Evolutionary conservation across 2,888 invertebrate species (phyloP), one percentile per base, ranked within the genome.

Genomic region (Eupithecia abbreviata): DNA sequence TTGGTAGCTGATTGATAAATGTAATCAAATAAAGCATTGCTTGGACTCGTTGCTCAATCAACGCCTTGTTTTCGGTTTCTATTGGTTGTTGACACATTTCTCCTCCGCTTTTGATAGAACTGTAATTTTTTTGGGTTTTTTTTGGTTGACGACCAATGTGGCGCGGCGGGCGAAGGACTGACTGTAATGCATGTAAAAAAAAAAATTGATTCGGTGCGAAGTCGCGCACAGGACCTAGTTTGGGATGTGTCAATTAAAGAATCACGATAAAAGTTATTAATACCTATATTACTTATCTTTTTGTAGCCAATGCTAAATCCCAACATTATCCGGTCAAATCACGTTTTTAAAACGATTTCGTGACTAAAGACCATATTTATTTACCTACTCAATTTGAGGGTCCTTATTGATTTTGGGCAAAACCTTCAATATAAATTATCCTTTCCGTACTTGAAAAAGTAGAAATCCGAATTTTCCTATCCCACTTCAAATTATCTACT

Each of bases 301-400:
- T 55, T n/a, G 55, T 55, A n/a, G 0, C 55, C 55, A 55, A 55
- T 55, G n/a, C n/a, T 55, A 55, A 55, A 55, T n/a, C 55, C 55
- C 55, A 55, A 55, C n/a, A 15, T 55, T 3, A 55, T 55, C n/a
- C 55, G 55, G 55, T 55, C 55, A 55, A 55, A 55, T n/a, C 55
- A 55, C 55, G 55, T n/a, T 55, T n/a, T 7, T 0, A n/a, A 55
- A 55, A 55, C 7, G 55, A 55, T 55, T 55, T 55, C 55, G 55
- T 55, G 55, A 55, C 55, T 55, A 2, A 55, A n/a, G n/a, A 3
- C 6, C 51, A n/a, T 55, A 55, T 55, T 6, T 55, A 55, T 55
- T 55, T 55, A n/a, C 55, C n/a, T n/a, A 55, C 15, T n/a, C n/a
- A 55, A 55, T 55, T 55, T n/a, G 55, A 55, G n/a, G 55, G n/a